Conservation (phyloP, 2,888 invertebrate species). For the Pristionchus exspectatus region DNA sequence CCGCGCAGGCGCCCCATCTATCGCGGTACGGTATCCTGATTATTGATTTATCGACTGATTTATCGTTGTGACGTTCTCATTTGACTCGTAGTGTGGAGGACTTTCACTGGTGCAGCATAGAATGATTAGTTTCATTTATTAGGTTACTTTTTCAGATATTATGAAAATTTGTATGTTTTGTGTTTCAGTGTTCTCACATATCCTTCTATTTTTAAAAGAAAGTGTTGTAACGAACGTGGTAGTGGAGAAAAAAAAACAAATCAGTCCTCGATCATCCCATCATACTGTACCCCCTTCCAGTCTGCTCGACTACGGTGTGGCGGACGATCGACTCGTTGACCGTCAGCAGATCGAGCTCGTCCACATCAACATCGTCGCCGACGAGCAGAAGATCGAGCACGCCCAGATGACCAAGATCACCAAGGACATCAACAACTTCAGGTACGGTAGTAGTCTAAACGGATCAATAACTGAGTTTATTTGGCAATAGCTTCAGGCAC, state of each 20-base stretch:
- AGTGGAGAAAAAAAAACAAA: neutral
- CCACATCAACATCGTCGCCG: conserved; percentile 63
- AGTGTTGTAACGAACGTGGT: too few species aligned
- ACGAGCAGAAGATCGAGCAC: conserved; percentile 44
- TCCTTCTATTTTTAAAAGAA: too few species aligned
- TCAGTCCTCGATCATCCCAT: neutral
- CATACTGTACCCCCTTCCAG: conserved; percentile 59
- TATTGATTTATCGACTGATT: conserved; percentile 9
- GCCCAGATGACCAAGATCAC: conserved; percentile 56
- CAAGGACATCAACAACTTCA: conserved; percentile 66
- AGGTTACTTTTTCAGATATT: too few species aligned
- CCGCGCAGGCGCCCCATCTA: conserved; percentile 69
- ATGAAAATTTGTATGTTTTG: too few species aligned
- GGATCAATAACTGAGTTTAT: neutral
- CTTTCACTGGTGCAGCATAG: too few species aligned
- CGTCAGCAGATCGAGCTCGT: conserved; percentile 69
- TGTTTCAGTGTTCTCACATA: too few species aligned
- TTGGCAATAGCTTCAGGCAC: neutral
- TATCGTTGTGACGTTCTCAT: too few species aligned
- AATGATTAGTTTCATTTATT: too few species aligned
- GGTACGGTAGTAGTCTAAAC: neutral
- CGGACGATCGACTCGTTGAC: conserved; percentile 72
- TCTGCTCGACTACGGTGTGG: conserved; percentile 77
- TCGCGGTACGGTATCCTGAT: conserved; percentile 63
- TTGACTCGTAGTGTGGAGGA: too few species aligned